Conservation (phyloP, 2,888 invertebrate species). For the Dynastes maya region DNA sequence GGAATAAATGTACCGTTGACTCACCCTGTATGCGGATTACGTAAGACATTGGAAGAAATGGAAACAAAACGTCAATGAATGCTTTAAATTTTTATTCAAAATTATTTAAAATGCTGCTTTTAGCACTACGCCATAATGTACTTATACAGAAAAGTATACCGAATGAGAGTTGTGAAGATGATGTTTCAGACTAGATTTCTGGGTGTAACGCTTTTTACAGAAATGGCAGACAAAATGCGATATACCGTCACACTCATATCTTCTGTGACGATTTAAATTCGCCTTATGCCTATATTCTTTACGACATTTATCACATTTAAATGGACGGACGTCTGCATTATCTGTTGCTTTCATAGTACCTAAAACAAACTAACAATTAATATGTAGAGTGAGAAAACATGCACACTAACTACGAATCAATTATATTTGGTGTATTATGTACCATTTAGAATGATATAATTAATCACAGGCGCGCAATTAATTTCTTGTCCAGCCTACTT, state of each 20-base stretch:
- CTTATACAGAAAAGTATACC: neutral
- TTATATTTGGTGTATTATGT: neutral
- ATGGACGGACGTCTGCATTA: constrained; percentile 18
- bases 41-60: too few relatives aligned
- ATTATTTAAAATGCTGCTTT: too few relatives aligned
- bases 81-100: too few relatives aligned
- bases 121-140: neutral
- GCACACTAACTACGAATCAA: constrained; percentile 11
- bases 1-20: too few relatives aligned
- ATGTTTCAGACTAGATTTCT: constrained; percentile 58
- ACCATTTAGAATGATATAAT: neutral
- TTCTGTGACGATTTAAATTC: constrained; percentile 66
- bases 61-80: too few relatives aligned
- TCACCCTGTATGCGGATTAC: too few relatives aligned
- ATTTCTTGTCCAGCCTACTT: too few relatives aligned
- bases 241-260: constrained; percentile 67
- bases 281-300: constrained; percentile 63
- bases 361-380: constrained; percentile 45
- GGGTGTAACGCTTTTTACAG: constrained; percentile 65
- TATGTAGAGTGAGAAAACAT: neutral
- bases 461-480: too few relatives aligned
- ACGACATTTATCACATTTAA: constrained; percentile 57
- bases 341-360: constrained; percentile 24
- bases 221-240: constrained; percentile 65
- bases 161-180: constrained; percentile 52